These are phyloP conservation scores for Danionella cerebrum DNA, from an alignment of 2,113 vertebrate species.

Conservation along the genomic window DNA sequence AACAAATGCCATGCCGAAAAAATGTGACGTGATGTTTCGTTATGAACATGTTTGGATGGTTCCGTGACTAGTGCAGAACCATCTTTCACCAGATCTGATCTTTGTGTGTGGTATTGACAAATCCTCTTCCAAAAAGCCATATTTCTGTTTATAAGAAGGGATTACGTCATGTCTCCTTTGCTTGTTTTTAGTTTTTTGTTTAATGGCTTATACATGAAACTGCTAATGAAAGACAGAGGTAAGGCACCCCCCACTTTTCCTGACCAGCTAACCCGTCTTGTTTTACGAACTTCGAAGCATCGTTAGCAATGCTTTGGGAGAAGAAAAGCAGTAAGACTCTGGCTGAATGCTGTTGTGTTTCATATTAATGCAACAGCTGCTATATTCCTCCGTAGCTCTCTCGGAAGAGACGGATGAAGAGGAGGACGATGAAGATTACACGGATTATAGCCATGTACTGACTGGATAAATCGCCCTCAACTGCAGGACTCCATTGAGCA, in stretches of 20 bases:
- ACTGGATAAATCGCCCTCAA: conserved; percentile 70
- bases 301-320: conserved; percentile 61
- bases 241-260: conserved; percentile 26
- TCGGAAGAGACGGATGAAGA: conserved; percentile 77
- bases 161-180: neutral
- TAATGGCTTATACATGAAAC: neutral
- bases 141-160: conserved; percentile 27
- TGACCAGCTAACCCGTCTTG: conserved; percentile 71
- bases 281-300: conserved; percentile 65
- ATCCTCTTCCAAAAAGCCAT: neutral
- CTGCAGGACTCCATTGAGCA: conserved; percentile 66
- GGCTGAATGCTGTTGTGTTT: conserved; percentile 67
- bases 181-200: neutral
- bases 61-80: neutral
- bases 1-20: conserved; percentile 5
- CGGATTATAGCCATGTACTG: conserved; percentile 72
- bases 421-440: conserved; percentile 77
- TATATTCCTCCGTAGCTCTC: conserved; percentile 84
- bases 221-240: neutral
- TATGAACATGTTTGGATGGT: neutral
- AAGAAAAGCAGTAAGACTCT: conserved; percentile 65
- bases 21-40: neutral
- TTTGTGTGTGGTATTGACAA: conserved; percentile 20
- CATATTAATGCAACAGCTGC: conserved; percentile 80
- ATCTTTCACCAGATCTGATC: neutral